Evolutionary conservation across 2,888 invertebrate species (phyloP).

Genomic region (Amblyjoppa proteus): DNA sequence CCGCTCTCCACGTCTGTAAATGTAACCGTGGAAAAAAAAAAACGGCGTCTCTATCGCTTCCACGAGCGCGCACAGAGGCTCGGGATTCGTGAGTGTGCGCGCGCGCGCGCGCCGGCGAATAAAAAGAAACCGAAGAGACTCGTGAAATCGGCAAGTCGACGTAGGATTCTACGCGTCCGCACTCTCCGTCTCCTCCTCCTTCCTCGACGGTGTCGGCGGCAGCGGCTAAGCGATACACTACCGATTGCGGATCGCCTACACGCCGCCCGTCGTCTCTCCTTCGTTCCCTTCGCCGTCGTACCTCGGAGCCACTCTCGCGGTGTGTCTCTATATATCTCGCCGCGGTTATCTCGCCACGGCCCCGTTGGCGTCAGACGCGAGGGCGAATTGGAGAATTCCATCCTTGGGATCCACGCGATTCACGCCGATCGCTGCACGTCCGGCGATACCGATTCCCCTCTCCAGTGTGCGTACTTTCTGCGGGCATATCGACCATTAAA

Average conservation of each 20-base stretch:
- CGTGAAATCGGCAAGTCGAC: slow-evolving; percentile 48
- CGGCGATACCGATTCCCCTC: slow-evolving; percentile 4
- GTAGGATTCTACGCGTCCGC: slow-evolving; percentile 35
- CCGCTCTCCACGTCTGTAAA: not conserved
- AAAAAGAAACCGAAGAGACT: slow-evolving; percentile 10
- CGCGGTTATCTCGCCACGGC: slow-evolving; percentile 49
- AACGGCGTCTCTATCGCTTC: slow-evolving; percentile 7
- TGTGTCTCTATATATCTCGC: slow-evolving; percentile 52
- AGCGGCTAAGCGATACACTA: slow-evolving; percentile 54
- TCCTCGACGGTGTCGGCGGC: slow-evolving; percentile 22
- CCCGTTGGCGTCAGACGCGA: slow-evolving; percentile 35
- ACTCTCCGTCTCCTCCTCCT: slow-evolving; percentile 11
- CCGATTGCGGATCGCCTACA: slow-evolving; percentile 67
- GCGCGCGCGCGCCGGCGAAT: slow-evolving; percentile 11
- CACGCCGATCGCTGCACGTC: not conserved
- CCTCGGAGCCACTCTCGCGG: slow-evolving; percentile 45
- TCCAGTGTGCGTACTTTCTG: not conserved
- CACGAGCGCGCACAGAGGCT: not conserved
- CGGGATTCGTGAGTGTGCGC: not conserved
- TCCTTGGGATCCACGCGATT: slow-evolving; percentile 26
- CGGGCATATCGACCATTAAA: slow-evolving; percentile 18
- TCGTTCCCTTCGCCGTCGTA: slow-evolving; percentile 5
- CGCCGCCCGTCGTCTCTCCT: slow-evolving; percentile 37
- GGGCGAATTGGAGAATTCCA: slow-evolving; percentile 41
- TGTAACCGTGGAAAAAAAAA: not conserved